Conservation (phyloP, 1,140 invertebrate genomes). For the Leptopilina clavipes region DNA sequence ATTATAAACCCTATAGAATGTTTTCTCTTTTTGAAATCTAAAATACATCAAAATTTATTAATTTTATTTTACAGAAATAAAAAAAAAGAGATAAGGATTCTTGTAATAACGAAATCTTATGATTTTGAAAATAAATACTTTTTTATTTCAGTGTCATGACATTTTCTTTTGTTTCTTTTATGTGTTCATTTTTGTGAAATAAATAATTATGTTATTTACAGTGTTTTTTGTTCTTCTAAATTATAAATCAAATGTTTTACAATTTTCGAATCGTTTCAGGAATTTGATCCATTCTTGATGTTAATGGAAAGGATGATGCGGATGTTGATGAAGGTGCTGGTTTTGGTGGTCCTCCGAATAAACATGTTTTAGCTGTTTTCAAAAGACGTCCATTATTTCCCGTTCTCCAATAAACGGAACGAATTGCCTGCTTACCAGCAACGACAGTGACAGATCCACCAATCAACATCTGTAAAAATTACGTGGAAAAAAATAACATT, state of each 20-base stretch:
- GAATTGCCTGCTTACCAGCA: conserved; percentile 81
- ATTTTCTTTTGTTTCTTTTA: not conserved
- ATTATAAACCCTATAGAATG: too few relatives aligned
- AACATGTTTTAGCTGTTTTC: conserved; percentile 79
- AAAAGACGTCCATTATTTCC: conserved; percentile 74
- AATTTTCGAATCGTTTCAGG: conserved; percentile 49
- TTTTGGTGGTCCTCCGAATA: conserved; percentile 76
- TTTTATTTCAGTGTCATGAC: conserved; percentile 11
- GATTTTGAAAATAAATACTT: conserved; percentile 21
- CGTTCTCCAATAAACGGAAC: conserved; percentile 83
- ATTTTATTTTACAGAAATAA: too few relatives aligned
- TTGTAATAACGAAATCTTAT: not conserved
- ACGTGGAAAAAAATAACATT: not conserved
- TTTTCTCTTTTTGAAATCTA: too few relatives aligned
- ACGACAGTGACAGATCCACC: conserved; percentile 81
- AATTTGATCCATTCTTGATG: conserved; percentile 52
- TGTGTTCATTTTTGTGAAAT: not conserved
- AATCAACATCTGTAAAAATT: conserved; percentile 62
- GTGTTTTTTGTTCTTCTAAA: not conserved
- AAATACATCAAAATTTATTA: too few relatives aligned
- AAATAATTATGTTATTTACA: conserved; percentile 23
- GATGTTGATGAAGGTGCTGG: conserved; percentile 64
- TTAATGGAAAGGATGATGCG: conserved; percentile 50
- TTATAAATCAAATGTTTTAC: not conserved
- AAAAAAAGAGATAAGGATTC: not conserved